phyloP scores from a whole-genome alignment of 2,888 invertebrate species.

The Leptinotarsa peninsularis region DNA sequence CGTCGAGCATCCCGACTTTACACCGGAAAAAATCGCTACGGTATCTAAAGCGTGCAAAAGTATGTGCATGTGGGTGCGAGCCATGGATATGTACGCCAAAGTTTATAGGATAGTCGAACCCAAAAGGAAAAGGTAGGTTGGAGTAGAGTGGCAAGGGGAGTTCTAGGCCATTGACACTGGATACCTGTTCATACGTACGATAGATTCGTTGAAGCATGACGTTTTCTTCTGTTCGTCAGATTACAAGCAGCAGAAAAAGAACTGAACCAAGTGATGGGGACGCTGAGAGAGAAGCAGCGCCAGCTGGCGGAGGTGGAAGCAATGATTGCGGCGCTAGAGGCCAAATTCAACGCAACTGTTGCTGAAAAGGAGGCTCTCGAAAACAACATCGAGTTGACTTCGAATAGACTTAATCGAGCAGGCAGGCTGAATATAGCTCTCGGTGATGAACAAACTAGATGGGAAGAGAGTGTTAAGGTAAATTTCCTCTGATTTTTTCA shows the following conservation, averaged over 20 bases:
- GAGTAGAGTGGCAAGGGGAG: background rate
- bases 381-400: constrained; percentile 81
- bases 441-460: constrained; percentile 86
- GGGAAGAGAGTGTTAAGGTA: constrained; percentile 81
- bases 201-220: background rate
- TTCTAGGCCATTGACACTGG: background rate
- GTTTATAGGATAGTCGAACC: constrained; percentile 90
- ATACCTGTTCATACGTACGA: no score
- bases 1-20: constrained; percentile 87
- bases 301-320: constrained; percentile 86
- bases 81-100: constrained; percentile 89
- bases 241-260: constrained; percentile 83
- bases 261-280: constrained; percentile 79
- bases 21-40: constrained; percentile 85
- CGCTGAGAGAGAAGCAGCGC: constrained; percentile 83
- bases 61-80: constrained; percentile 92
- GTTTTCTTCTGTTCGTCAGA: constrained; percentile 62
- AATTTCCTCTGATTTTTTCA: background rate
- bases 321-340: constrained; percentile 70
- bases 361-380: constrained; percentile 80
- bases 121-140: constrained; percentile 78
- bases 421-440: constrained; percentile 88
- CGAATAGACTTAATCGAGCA: constrained; percentile 82
- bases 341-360: constrained; percentile 79
- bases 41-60: constrained; percentile 90